A percentile compares a stretch with the other conserved stretches of the same genome.
phyloP scores from a whole-genome alignment of 2,888 invertebrate species.

The Pterostichus madidus region DNA sequence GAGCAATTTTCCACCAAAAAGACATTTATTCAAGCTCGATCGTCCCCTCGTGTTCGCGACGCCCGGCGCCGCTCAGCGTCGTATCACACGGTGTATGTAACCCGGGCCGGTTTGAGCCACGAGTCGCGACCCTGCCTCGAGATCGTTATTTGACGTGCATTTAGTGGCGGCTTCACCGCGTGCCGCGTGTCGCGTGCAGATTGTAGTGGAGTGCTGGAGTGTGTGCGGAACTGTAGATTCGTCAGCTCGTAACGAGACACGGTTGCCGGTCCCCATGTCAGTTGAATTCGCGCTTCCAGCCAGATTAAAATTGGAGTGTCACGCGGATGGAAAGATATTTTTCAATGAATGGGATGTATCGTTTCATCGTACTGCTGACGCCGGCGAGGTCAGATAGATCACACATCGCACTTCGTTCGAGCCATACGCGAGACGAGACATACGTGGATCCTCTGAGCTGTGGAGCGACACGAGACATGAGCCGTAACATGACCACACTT shows the following conservation, averaged over 20 bases:
- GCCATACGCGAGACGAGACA: background rate
- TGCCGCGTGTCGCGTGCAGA: background rate
- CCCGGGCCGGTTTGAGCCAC: too few species aligned
- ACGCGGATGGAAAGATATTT: slow-evolving; percentile 61
- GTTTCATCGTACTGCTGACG: slow-evolving; percentile 9
- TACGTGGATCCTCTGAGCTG: background rate
- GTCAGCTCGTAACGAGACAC: slow-evolving; percentile 30
- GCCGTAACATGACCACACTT: slow-evolving; percentile 3
- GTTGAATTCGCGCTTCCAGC: slow-evolving; percentile 35
- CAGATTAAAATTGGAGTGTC: slow-evolving; percentile 66
- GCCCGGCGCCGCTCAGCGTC: slow-evolving; percentile 9
- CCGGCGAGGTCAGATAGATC: too few species aligned
- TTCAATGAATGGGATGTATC: slow-evolving; percentile 58
- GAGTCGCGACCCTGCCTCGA: too few species aligned
- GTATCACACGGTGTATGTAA: slow-evolving; percentile 3
- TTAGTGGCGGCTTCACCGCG: slow-evolving; percentile 30
- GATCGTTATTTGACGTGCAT: slow-evolving; percentile 57
- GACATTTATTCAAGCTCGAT: slow-evolving; percentile 65
- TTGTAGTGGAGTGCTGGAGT: too few species aligned
- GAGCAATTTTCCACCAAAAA: slow-evolving; percentile 64
- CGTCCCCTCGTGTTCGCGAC: slow-evolving; percentile 40
- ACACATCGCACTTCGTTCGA: background rate
- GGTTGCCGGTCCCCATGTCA: slow-evolving; percentile 48
- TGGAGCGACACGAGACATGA: slow-evolving; percentile 16
- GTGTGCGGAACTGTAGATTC: background rate